Evolutionary conservation across 2,888 invertebrate species (phyloP).

Genomic region (Lysandra bellargus): DNA sequence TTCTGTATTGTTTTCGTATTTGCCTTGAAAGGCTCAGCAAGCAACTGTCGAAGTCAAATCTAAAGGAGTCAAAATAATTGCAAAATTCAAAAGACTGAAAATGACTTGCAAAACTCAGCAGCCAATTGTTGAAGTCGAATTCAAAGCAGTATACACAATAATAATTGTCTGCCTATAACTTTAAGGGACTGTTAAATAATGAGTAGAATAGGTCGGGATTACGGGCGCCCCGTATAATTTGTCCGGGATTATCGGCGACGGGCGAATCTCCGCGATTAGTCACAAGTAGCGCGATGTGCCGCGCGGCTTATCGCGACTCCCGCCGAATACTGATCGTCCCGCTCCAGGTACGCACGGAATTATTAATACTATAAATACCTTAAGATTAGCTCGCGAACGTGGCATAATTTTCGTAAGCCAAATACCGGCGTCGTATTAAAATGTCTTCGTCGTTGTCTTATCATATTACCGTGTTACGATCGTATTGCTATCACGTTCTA

Average conservation of each 20-base stretch:
- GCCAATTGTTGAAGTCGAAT: background rate
- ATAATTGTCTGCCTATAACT: constrained; percentile 31
- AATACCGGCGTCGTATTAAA: background rate
- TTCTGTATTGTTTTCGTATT: too few species aligned
- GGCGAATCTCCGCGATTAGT: constrained; percentile 76
- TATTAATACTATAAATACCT: constrained; percentile 62
- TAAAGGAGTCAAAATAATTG: too few species aligned
- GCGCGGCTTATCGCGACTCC: constrained; percentile 65
- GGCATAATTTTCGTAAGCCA: background rate
- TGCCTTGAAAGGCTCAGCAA: too few species aligned
- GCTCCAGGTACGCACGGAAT: constrained; percentile 71
- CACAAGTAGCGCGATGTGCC: constrained; percentile 70
- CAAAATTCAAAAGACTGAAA: too few species aligned
- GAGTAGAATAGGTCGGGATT: constrained; percentile 59
- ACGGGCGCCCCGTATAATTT: constrained; percentile 74
- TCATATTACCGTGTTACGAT: too few species aligned
- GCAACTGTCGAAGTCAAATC: too few species aligned
- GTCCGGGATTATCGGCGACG: constrained; percentile 76
- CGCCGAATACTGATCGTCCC: constrained; percentile 71
- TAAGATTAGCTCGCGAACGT: background rate
- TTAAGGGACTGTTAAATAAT: constrained; percentile 69
- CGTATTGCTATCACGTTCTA: too few species aligned
- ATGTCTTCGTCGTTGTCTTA: background rate
- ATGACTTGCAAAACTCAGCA: too few species aligned
- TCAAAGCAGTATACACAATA: background rate